phyloP scores from a whole-genome alignment of 2,888 invertebrate genomes.

The Megastigmus dorsalis region DNA sequence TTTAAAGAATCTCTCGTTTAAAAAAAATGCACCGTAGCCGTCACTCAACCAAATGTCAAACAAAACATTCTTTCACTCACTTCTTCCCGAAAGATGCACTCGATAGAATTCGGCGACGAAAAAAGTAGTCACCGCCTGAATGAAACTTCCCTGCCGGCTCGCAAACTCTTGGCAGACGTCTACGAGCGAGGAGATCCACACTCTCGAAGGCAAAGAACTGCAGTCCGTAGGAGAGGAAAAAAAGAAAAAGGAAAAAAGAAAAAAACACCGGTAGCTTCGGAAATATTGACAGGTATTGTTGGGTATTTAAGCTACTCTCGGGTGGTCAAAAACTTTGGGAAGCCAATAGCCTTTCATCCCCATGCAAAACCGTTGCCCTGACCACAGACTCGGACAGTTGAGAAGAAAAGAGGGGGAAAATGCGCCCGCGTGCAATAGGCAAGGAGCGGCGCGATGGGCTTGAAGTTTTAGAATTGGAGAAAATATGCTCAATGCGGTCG shows the following conservation, averaged over 20 bases:
- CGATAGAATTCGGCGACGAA: background rate
- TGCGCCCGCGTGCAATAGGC: too few relatives aligned
- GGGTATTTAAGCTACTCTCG: too few relatives aligned
- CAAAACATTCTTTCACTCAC: too few relatives aligned
- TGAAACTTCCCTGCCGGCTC: background rate
- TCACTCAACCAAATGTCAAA: too few relatives aligned
- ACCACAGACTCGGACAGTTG: background rate
- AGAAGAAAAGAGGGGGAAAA: background rate
- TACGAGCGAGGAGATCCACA: background rate
- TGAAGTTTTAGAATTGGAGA: background rate
- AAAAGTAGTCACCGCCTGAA: background rate
- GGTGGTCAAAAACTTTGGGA: constrained; percentile 53
- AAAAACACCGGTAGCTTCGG: constrained; percentile 60
- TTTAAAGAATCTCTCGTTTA: too few relatives aligned
- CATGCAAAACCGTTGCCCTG: constrained; percentile 10
- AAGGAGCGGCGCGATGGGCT: background rate
- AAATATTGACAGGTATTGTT: constrained; percentile 59
- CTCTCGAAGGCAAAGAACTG: background rate
- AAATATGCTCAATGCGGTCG: constrained; percentile 13
- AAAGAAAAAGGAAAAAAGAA: background rate
- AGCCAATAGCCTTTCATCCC: constrained; percentile 3
- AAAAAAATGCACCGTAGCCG: too few relatives aligned
- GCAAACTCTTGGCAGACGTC: constrained; percentile 16
- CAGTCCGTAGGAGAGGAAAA: too few relatives aligned
- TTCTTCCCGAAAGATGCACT: background rate